Evolutionary conservation across 2,888 invertebrate species (phyloP), one percentile per base, ranked within the genome.

Genomic region (Lepidochitona cinerea): DNA sequence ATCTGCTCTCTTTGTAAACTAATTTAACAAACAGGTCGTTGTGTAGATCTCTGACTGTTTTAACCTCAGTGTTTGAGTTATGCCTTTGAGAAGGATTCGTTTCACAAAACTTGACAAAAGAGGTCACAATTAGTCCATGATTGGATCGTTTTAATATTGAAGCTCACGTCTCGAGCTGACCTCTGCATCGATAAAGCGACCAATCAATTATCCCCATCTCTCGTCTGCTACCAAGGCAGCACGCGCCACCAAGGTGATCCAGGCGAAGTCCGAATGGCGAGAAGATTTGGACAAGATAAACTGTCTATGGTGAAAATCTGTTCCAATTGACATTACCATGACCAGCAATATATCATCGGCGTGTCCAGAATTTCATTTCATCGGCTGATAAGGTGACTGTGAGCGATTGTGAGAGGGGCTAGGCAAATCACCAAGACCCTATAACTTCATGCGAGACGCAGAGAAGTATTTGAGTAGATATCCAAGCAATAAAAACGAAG

Each of bases 291-390:
- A 14, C 59, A 32, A 26, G 59, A 59, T 59, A 29, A 32, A 23
- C 59, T 59, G 14, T 23, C 29, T 29, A 59, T 59, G 29, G 32
- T 29, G 26, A 14, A 18, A 26, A 59, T 59, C 59, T 59, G 59
- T 29, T 29, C 59, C 59, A 59, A 59, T 29, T 59, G 59, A 59
- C 26, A 29, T 23, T 29, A 18, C 26, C 23, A 59, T 59, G 59
- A 59, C 59, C 59, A 29, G 29, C 26, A 18, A 59, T 59, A 59
- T 59, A 59, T 59, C 59, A 59, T 59, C 14, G 9, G 23, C 29
- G 59, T 18, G 59, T 4, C 59, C 59, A 59, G 59, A 59, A 59
- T 59, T 29, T 59, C 59, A 59, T 59, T 59, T 59, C 26, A 23
- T 3, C 23, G 59, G 14, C 26, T 23, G 32, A 59, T 59, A 29